phyloP scores from a whole-genome alignment of 2,797 vertebrate species.

The Octomys mimax region DNA sequence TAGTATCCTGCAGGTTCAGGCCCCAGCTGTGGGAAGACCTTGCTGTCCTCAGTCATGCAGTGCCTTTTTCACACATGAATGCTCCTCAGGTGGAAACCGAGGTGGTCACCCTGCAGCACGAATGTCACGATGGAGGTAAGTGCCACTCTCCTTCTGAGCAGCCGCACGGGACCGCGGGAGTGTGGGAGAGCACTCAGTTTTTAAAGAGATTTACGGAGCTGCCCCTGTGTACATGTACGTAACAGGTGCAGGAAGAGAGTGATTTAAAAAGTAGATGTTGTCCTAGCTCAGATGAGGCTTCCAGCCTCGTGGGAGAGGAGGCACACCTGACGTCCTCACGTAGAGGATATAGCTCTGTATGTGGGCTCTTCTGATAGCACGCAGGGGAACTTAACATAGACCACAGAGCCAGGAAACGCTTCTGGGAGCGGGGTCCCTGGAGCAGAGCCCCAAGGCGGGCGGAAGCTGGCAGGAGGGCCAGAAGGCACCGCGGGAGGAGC shows the following conservation, averaged over 20 bases:
- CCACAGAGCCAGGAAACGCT: background rate
- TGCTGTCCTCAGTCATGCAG: background rate
- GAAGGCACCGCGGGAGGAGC: background rate
- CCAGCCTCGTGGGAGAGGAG: background rate
- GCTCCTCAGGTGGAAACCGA: slow-evolving; percentile 25
- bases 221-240: background rate
- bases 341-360: background rate
- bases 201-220: background rate
- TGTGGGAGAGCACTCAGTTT: background rate
- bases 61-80: slow-evolving; percentile 19
- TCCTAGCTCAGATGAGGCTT: slow-evolving; percentile 15
- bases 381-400: background rate
- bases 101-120: slow-evolving; percentile 14
- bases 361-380: background rate
- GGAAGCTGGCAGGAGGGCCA: background rate
- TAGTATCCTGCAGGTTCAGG: background rate
- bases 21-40: background rate
- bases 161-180: background rate
- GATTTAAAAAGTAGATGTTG: background rate
- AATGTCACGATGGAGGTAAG: background rate
- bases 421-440: background rate
- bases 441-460: background rate
- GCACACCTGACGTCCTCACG: background rate
- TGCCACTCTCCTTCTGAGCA: background rate
- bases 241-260: background rate